These are phyloP conservation scores for Eptesicus fuscus DNA, from an alignment of 2,113 vertebrate genomes.

Conservation along the genomic window DNA sequence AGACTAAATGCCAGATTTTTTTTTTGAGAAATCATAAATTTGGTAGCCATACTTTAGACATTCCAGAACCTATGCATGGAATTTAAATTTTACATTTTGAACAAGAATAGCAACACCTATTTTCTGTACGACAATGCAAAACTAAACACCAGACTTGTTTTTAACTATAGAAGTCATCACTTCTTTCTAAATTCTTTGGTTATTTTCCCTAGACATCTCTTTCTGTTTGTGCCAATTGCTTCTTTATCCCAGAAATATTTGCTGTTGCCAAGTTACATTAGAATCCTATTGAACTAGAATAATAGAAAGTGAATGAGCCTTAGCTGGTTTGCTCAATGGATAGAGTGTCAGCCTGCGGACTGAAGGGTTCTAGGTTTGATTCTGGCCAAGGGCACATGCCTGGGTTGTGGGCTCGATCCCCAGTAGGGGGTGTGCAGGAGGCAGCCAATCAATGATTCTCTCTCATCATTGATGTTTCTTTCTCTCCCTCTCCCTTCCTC, in stretches of 20 bases:
- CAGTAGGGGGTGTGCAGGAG: too few relatives aligned
- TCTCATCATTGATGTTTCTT: too few relatives aligned
- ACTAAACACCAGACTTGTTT: conserved; percentile 22
- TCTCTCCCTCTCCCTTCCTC: too few relatives aligned
- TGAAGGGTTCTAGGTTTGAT: too few relatives aligned
- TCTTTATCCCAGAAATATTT: conserved; percentile 53
- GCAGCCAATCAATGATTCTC: too few relatives aligned
- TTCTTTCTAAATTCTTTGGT: conserved; percentile 5
- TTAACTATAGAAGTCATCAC: background rate
- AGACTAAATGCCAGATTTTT: conserved; percentile 7
- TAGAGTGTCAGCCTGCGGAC: too few relatives aligned
- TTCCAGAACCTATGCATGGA: background rate
- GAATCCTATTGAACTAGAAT: background rate
- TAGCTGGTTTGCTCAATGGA: too few relatives aligned
- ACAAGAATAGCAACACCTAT: conserved; percentile 13
- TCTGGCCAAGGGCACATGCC: too few relatives aligned
- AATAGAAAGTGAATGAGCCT: background rate
- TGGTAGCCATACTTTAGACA: conserved; percentile 4
- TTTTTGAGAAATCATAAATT: background rate
- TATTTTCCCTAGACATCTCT: background rate
- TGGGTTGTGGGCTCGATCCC: too few relatives aligned
- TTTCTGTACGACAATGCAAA: conserved; percentile 30
- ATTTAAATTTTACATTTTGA: conserved; percentile 32
- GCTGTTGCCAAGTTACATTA: background rate
- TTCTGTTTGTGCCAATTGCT: background rate